Evolutionary conservation across 2,888 invertebrate species (phyloP), one percentile per base, ranked within the genome.

Genomic region (Plagiodera versicolora): DNA sequence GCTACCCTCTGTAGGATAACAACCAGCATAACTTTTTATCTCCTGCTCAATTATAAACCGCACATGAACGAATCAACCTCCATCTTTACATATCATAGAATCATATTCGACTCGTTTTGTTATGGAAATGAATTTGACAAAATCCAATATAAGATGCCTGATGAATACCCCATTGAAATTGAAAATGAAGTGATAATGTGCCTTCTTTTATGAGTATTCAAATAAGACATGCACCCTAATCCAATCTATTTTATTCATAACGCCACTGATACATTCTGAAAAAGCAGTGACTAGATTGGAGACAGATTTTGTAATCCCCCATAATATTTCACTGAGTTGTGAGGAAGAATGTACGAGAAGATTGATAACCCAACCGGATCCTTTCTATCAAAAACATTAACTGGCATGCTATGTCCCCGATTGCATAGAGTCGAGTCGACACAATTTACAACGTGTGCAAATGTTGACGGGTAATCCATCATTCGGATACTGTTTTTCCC

Each of bases 391-490:
- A 73, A 75, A 77, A 75, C 74, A 75, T 75, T 75, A 74, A 73
- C 74, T 72, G 72, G 72, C 67, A 72, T 71, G 69, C 74, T 69
- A 71, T 67, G 72, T 73, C 71, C 74, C 71, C 74, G 72, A 71
- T 70, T 71, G 69, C 69, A 70, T 67, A 46, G 30, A 62, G 53
- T 55, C 67, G 64, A 72, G 70, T 72, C 72, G 74, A 72, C 75
- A 75, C 77, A 76, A 78, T 77, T 78, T 77, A 77, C 77, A 77
- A 75, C 74, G 74, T 76, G 75, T 75, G 75, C 74, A 72, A 73
- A 75, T 73, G 74, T 73, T 75, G 78, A 76, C 76, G 74, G 61
- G 73, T 70, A 74, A 79, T 79, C 77, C 75, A 79, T 79, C 79
- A 79, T 78, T 72, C 65, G 66, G 71, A 74, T 75, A 75, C 76